phyloP scores from a whole-genome alignment of 2,113 vertebrate genomes.

The Nothoprocta perdicaria region DNA sequence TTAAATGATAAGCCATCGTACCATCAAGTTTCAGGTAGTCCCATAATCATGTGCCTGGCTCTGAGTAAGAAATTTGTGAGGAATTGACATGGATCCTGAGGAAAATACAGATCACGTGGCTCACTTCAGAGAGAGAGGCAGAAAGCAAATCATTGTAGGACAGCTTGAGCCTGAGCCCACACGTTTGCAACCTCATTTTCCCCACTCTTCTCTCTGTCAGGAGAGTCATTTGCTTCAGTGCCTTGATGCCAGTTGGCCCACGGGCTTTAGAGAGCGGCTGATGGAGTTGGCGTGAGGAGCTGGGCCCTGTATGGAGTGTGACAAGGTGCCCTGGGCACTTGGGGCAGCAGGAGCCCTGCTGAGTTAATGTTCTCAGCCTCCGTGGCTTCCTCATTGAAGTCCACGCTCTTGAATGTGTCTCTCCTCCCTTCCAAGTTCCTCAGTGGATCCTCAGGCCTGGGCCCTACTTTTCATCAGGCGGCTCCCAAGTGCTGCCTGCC shows the following conservation, averaged over 20 bases:
- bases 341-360: not conserved
- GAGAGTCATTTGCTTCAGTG: not conserved
- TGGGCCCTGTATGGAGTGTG: not conserved
- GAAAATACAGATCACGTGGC: not conserved
- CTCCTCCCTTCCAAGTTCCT: not conserved
- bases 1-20: not conserved
- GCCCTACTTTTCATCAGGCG: not conserved
- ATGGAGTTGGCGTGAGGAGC: not conserved
- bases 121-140: not conserved
- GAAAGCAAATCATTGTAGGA: not conserved
- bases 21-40: not conserved
- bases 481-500: not conserved
- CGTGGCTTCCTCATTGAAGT: too few relatives aligned
- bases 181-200: not conserved
- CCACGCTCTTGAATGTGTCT: too few relatives aligned
- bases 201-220: not conserved
- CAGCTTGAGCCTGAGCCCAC: not conserved
- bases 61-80: not conserved
- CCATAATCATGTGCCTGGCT: not conserved
- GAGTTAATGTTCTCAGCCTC: rapidly evolving
- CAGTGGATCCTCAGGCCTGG: not conserved
- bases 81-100: not conserved
- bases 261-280: not conserved
- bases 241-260: not conserved
- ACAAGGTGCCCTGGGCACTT: not conserved